These are phyloP conservation scores for Heliconius hortense DNA, from an alignment of 2,888 invertebrate genomes.

Conservation along the genomic window DNA sequence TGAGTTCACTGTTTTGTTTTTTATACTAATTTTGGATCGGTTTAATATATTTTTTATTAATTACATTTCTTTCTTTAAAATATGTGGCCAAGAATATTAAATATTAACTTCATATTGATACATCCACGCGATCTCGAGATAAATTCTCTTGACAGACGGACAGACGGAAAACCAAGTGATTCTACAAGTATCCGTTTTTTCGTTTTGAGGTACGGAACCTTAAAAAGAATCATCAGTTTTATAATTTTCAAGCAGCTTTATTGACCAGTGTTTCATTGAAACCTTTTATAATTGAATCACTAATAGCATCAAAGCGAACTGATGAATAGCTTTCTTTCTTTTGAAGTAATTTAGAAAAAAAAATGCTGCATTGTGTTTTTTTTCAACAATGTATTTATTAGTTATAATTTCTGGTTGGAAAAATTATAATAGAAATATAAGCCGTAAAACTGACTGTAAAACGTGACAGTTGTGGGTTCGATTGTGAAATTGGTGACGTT, in stretches of 20 bases:
- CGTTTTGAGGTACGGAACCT: no score
- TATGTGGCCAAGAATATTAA: no score
- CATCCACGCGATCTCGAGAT: no score
- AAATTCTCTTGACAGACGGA: no score
- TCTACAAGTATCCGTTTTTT: no score
- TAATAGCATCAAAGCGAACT: conserved; percentile 11
- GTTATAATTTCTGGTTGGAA: background rate
- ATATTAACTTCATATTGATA: no score
- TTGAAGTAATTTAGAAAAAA: conserved; percentile 1
- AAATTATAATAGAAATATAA: background rate
- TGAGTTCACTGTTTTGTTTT: no score
- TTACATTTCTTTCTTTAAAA: no score
- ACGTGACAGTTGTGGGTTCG: background rate
- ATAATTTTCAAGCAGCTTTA: conserved; percentile 8
- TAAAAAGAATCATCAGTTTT: background rate
- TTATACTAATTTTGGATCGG: no score
- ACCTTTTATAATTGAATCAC: conserved; percentile 13
- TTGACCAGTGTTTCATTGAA: conserved; percentile 10
- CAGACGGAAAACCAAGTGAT: no score
- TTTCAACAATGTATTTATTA: background rate
- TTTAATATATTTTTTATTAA: no score
- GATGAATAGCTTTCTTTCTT: conserved; percentile 21
- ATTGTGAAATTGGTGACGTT: background rate
- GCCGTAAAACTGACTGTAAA: background rate
- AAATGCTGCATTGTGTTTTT: background rate